Conservation (phyloP, 2,797 vertebrate genomes). For the Peromyscus attwateri region DNA sequence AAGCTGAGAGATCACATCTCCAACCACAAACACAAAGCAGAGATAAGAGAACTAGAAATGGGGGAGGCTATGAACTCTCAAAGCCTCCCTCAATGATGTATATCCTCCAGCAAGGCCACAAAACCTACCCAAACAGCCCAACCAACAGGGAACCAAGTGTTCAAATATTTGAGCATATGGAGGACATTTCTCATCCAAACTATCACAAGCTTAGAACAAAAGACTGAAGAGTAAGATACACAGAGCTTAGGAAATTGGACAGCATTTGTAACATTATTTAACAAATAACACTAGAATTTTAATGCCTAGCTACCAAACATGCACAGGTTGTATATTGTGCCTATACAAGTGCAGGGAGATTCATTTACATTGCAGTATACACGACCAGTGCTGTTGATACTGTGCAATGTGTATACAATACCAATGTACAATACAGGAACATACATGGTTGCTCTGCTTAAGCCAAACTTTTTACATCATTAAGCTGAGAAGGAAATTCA, state of each 20-base stretch:
- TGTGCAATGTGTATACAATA: background rate
- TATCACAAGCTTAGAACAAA: background rate
- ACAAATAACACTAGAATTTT: background rate
- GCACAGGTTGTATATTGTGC: background rate
- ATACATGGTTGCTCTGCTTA: background rate
- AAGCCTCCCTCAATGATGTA: background rate
- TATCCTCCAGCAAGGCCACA: background rate
- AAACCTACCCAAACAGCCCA: background rate
- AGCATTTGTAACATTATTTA: background rate
- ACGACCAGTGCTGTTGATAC: background rate
- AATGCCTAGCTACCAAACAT: background rate
- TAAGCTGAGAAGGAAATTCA: background rate
- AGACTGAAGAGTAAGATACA: background rate
- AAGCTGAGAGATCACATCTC: background rate
- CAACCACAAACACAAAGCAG: background rate
- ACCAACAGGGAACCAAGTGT: background rate
- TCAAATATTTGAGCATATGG: background rate
- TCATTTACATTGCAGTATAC: background rate
- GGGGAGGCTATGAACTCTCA: background rate
- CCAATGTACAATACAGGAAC: background rate
- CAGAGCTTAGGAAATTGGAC: background rate
- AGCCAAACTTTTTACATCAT: conserved; percentile 7
- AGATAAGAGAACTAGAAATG: background rate
- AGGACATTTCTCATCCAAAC: background rate
- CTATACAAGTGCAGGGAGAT: background rate